Evolutionary conservation across 2,888 invertebrate genomes (phyloP).

Genomic region (Rotaria magnacalcarata): DNA sequence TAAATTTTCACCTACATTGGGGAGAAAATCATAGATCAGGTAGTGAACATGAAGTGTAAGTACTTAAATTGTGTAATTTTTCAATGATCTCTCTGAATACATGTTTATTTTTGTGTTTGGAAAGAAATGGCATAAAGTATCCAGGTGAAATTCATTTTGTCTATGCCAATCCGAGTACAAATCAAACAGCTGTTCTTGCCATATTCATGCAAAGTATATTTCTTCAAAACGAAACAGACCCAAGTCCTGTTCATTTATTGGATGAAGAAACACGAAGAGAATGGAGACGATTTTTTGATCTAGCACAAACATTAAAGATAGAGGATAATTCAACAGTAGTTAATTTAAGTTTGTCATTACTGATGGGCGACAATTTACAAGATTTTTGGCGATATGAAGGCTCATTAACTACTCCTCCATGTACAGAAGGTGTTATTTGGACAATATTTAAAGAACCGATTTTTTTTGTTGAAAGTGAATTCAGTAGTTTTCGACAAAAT

Average conservation of each 20-base stretch:
- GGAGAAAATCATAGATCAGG: constrained; percentile 1
- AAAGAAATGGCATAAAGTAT: neutral
- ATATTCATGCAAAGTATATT: neutral
- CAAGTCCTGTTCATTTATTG: neutral
- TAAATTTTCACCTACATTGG: constrained; percentile 22
- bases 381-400: constrained; percentile 28
- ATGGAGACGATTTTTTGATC: neutral
- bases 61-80: neutral
- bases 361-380: neutral
- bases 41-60: constrained; percentile 11
- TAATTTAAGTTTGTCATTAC: neutral
- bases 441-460: constrained; percentile 20
- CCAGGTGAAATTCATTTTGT: constrained; percentile 29
- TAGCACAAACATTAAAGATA: neutral
- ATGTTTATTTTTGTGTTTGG: neutral
- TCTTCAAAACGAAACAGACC: neutral
- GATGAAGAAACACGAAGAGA: neutral
- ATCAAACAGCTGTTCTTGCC: neutral
- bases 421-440: constrained; percentile 29
- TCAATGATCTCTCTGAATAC: too few relatives aligned
- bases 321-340: neutral
- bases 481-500: neutral
- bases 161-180: neutral
- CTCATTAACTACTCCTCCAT: neutral
- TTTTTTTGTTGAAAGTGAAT: neutral